Evolutionary conservation across 2,888 invertebrate species (phyloP), one percentile per base, ranked within the genome.

Genomic region (Dendrolimus pini): DNA sequence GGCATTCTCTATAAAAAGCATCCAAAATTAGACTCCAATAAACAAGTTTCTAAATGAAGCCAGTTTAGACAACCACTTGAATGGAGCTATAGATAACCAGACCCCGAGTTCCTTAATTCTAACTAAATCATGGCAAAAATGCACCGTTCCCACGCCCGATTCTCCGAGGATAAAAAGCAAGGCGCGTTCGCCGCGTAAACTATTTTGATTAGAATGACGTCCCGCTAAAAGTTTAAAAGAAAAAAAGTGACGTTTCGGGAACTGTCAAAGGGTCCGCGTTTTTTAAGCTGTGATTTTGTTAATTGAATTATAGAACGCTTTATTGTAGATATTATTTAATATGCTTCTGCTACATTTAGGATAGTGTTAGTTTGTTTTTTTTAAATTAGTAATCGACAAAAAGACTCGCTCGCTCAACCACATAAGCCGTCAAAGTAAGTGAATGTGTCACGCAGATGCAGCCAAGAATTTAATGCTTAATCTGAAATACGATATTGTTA

Each of bases 191-290:
- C 77, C 80, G 85, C 88, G 90, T 89, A 89, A 89, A 90, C 89
- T 86, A 90, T 90, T 89, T 90, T 89, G 89, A 90, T 90, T 89
- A 89, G 89, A 89, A 88, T 86, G 83, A 85, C 84, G 82, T 83
- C 82, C 79, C 80, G 79, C 81, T 78, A 82, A 87, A 86, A 80
- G 47, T 47, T 47, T 47, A 12, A 47, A 47, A 47, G 2, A 47
- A 47, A 18, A 47, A 47, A 47, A 47, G 47, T 80, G 82, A 83
- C 83, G 84, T 90, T 85, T 87, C 81, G 87, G 86, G 84, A 86
- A 75, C 75, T 89, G 89, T 86, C 89, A 85, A 77, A 72, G 62
- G 69, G 70, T 69, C 75, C 71, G 75, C 69, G 77, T 70, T 89
- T 89, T 89, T 89, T 89, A 84, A 78, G 69, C 68, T 68, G 47